Evolutionary conservation across 2,113 vertebrate genomes (phyloP), one percentile per base, ranked within the genome.

Genomic region (Odobenus rosmarus): DNA sequence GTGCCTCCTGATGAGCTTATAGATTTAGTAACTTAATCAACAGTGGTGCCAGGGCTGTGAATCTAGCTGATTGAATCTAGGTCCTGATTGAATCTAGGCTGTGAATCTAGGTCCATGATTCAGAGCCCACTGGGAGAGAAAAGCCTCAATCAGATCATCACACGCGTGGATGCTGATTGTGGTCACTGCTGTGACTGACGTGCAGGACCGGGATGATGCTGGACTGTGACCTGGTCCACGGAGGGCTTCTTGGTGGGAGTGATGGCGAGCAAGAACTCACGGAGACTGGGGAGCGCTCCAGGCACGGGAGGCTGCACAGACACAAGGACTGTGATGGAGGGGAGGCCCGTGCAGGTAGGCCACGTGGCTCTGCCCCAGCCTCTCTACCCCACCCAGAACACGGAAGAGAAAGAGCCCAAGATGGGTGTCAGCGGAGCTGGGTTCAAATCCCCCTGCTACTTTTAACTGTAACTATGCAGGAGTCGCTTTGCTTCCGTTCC

Each of bases 201-300:
- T 6, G 9, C 31, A 0, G 18, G 28, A 19, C 18, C 0, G 2
- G 3, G 33, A 33, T n/a, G 19, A 16, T 6, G 7, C 59, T 9
- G 46, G 42, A 33, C 21, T 0, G 39, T 0, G 2, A 39, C 18
- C 24, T 26, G 55, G 85, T 19, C 31, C 59, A 23, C 6, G 36
- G 21, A 79, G 49, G n/a, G 46, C 88, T 49, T 85, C 59, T 67
- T 6, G 8, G 69, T 61, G 31, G 51, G 31, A 31, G 16, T 21
- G 53, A 24, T 1, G 0, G 28, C 46, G 0, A 26, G 42, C 15
- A 1, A 46, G n/a, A 5, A 6, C 19, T 3, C 46, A 33, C 2
- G 2, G 76, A 31, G 31, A 23, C 0, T 4, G 12, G 18, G 55
- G 49, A 49, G 49, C 0, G 1, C 36, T 14, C 55, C 36, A 19